Conservation (phyloP, 2,888 invertebrate genomes). For the Azorinus chamasolen region DNA sequence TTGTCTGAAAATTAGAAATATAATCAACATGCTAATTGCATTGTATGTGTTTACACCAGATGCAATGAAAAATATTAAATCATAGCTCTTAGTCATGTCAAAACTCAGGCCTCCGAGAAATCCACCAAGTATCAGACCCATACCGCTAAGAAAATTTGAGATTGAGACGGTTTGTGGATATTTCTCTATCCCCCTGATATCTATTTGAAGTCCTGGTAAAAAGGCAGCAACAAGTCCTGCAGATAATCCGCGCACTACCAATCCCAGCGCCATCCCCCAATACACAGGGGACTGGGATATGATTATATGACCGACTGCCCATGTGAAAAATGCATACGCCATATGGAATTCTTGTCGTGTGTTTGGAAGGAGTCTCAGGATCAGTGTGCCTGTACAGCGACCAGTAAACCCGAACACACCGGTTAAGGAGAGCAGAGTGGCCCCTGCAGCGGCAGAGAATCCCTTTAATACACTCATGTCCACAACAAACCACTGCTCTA, state of each 20-base stretch:
- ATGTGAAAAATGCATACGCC: slow-evolving; percentile 16
- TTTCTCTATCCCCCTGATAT: slow-evolving; percentile 30
- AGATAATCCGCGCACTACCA: slow-evolving; percentile 37
- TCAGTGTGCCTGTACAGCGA: slow-evolving; percentile 11
- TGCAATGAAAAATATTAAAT: slow-evolving; percentile 42
- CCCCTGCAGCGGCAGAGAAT: slow-evolving; percentile 17
- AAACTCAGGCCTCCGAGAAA: slow-evolving; percentile 43
- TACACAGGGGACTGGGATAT: slow-evolving; percentile 15
- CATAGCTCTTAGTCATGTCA: slow-evolving; percentile 45
- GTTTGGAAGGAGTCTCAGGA: slow-evolving; percentile 30
- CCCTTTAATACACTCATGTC: slow-evolving; percentile 49
- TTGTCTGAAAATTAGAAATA: slow-evolving; percentile 5
- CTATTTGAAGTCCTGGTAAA: slow-evolving; percentile 28
- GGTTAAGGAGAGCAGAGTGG: slow-evolving; percentile 37
- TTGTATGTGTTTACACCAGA: slow-evolving; percentile 10
- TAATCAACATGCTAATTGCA: slow-evolving; percentile 13
- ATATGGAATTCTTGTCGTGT: slow-evolving; percentile 25
- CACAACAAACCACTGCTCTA: slow-evolving; percentile 48
- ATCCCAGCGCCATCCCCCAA: slow-evolving; percentile 34
- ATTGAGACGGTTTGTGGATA: slow-evolving; percentile 40
- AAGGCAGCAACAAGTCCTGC: slow-evolving; percentile 24
- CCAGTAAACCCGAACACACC: slow-evolving; percentile 46
- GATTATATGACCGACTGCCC: slow-evolving; percentile 26
- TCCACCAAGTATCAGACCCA: slow-evolving; percentile 26
- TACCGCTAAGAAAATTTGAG: slow-evolving; percentile 30